phyloP scores from a whole-genome alignment of 2,113 vertebrate species.

The Boleophthalmus pectinirostris region DNA sequence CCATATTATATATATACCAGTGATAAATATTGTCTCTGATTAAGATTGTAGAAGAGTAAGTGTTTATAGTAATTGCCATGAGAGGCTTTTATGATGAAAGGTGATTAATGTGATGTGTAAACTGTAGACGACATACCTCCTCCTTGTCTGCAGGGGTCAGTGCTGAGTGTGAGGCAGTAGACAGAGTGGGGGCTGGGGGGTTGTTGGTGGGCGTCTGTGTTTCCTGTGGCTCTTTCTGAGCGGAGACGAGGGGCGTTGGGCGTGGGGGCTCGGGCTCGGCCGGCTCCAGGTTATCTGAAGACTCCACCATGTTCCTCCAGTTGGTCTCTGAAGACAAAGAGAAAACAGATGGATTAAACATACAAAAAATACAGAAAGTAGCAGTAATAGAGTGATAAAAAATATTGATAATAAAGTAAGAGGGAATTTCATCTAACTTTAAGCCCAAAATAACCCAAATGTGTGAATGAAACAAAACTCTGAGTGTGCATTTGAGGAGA shows the following conservation, averaged over 20 bases:
- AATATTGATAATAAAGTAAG: too few relatives aligned
- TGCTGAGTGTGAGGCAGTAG: conserved; percentile 8
- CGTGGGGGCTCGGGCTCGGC: conserved; percentile 78
- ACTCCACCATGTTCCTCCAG: conserved; percentile 98
- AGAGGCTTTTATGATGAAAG: too few relatives aligned
- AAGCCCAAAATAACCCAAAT: too few relatives aligned
- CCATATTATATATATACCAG: too few relatives aligned
- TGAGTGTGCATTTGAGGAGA: too few relatives aligned
- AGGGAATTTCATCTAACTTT: too few relatives aligned
- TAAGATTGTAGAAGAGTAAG: too few relatives aligned
- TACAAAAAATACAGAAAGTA: neutral
- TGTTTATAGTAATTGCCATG: too few relatives aligned
- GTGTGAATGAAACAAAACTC: too few relatives aligned
- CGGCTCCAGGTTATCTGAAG: conserved; percentile 86
- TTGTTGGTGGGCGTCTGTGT: conserved; percentile 25
- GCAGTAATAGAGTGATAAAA: too few relatives aligned
- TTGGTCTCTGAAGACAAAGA: conserved; percentile 85
- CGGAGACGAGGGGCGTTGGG: conserved; percentile 55
- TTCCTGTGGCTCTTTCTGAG: conserved; percentile 49
- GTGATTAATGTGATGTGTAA: neutral
- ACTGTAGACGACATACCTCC: conserved; percentile 63
- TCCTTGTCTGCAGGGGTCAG: conserved; percentile 75
- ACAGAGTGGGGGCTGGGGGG: conserved; percentile 57
- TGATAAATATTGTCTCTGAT: too few relatives aligned
- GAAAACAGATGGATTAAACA: neutral